Evolutionary conservation across 2,113 vertebrate species (phyloP).

Genomic region (rat (Rattus norvegicus)): DNA sequence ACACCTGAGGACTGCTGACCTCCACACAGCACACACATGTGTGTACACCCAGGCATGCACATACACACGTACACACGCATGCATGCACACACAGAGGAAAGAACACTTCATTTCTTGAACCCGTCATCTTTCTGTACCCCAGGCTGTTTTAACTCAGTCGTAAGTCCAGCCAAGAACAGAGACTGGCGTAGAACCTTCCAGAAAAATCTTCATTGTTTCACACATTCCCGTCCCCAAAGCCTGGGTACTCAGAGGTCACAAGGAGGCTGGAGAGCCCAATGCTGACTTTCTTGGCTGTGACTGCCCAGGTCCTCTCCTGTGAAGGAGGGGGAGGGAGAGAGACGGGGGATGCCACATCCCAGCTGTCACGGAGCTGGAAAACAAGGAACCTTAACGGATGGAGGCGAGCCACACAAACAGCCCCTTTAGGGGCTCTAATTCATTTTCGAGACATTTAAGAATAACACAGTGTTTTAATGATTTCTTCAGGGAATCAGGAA

Average conservation of each 20-base stretch:
- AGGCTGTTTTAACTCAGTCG: background rate
- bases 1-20: background rate
- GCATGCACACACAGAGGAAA: too few relatives aligned
- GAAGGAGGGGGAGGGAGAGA: background rate
- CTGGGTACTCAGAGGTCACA: background rate
- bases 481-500: constrained; percentile 88
- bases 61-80: background rate
- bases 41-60: background rate
- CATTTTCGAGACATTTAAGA: constrained; percentile 89
- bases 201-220: background rate
- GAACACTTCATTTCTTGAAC: background rate
- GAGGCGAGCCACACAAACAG: constrained; percentile 67
- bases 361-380: constrained; percentile 66
- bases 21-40: background rate
- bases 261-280: background rate
- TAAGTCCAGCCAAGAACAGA: background rate
- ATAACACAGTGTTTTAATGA: constrained; percentile 89
- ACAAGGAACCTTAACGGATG: constrained; percentile 67
- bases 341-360: background rate
- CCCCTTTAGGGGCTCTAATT: constrained; percentile 86
- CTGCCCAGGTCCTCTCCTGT: constrained; percentile 18
- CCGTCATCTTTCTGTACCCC: background rate
- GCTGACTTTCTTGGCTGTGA: constrained; percentile 35
- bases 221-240: background rate
- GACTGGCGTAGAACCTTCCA: background rate